These are phyloP conservation scores for Podilymbus podiceps DNA, from an alignment of 2,113 vertebrate species.

Conservation along the genomic window DNA sequence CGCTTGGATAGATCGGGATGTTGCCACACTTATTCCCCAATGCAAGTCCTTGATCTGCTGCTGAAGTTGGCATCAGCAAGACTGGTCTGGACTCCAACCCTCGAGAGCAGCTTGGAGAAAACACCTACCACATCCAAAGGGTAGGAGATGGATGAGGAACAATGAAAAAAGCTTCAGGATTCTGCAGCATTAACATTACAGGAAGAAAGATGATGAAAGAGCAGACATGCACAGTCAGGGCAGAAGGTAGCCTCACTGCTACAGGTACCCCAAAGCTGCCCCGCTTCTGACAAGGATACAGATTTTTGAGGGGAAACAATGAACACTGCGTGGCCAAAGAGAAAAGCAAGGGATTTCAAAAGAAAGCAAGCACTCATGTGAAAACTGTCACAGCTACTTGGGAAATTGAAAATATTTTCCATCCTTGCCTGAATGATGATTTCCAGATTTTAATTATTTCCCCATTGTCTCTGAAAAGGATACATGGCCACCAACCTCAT, in stretches of 20 bases:
- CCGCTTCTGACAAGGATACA: background rate
- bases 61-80: background rate
- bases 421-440: background rate
- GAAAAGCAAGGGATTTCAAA: background rate
- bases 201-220: background rate
- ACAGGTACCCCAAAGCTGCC: background rate
- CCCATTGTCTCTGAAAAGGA: background rate
- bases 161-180: background rate
- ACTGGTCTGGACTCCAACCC: background rate
- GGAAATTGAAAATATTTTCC: constrained; percentile 43
- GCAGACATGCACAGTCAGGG: background rate
- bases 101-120: background rate
- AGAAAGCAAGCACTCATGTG: constrained; percentile 12
- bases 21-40: background rate
- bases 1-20: accelerated
- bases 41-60: background rate
- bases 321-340: background rate
- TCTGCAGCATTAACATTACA: background rate
- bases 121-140: background rate
- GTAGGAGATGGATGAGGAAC: background rate
- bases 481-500: background rate
- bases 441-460: constrained; percentile 44
- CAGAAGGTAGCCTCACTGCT: background rate
- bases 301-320: background rate
- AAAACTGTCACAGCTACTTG: background rate